These are phyloP conservation scores for Carcina quercana DNA, from an alignment of 2,888 invertebrate genomes.

Conservation along the genomic window DNA sequence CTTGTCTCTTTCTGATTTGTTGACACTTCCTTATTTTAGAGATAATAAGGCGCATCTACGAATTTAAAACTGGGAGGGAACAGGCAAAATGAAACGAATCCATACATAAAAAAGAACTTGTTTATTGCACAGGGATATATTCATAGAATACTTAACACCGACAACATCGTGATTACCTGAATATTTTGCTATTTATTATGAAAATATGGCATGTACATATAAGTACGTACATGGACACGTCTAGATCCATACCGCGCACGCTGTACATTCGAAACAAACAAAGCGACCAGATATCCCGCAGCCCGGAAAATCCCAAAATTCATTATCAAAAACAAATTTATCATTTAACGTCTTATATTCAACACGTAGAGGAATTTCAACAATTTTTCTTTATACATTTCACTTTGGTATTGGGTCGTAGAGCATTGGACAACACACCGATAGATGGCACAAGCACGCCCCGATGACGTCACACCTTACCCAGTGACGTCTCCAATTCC, in stretches of 20 bases:
- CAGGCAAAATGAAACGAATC: background rate
- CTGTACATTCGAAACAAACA: too few species aligned
- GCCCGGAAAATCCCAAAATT: too few species aligned
- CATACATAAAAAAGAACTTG: slow-evolving; percentile 36
- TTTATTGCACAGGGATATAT: slow-evolving; percentile 64
- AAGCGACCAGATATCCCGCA: too few species aligned
- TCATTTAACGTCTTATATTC: slow-evolving; percentile 11
- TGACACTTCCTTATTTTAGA: too few species aligned
- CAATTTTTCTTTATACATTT: slow-evolving; percentile 15
- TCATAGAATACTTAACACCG: slow-evolving; percentile 42
- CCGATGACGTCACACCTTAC: too few species aligned
- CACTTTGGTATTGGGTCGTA: slow-evolving; percentile 20
- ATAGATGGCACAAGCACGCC: slow-evolving; percentile 15
- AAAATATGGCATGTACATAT: slow-evolving; percentile 18
- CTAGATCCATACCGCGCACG: too few species aligned
- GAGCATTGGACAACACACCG: too few species aligned
- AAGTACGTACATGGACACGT: too few species aligned
- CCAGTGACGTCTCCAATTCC: too few species aligned
- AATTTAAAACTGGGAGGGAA: too few species aligned
- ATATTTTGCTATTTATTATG: slow-evolving; percentile 22
- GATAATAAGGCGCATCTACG: too few species aligned
- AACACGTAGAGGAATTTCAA: slow-evolving; percentile 13
- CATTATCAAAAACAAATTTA: slow-evolving; percentile 1
- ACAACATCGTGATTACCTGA: slow-evolving; percentile 40
- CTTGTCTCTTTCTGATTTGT: too few species aligned